Conservation (phyloP, 2,797 vertebrate species). For the Gobio occitaniae region DNA sequence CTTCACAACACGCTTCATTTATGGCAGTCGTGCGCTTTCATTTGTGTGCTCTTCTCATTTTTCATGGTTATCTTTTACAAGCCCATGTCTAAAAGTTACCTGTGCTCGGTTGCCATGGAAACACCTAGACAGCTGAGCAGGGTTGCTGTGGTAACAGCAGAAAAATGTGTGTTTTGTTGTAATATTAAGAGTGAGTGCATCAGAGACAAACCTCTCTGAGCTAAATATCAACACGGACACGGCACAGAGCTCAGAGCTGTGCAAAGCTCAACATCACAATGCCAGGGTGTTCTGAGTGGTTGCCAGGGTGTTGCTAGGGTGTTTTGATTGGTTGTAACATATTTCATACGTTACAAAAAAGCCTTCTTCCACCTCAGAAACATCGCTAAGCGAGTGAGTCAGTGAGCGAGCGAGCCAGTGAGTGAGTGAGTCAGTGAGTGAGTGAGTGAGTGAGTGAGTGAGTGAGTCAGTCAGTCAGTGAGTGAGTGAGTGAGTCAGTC, state of each 20-base stretch:
- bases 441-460: no score
- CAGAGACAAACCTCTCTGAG: constrained; percentile 11
- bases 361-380: no score
- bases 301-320: no score
- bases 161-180: constrained; percentile 51
- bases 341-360: no score
- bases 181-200: constrained; percentile 44
- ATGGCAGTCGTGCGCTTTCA: not conserved
- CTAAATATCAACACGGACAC: not conserved
- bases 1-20: not conserved
- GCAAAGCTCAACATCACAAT: not conserved
- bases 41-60: not conserved
- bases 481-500: no score
- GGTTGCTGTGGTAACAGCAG: constrained; percentile 69
- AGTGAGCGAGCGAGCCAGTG: no score
- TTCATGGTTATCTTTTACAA: constrained; percentile 40
- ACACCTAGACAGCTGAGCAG: constrained; percentile 57
- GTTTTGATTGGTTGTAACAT: no score
- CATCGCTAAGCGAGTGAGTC: no score
- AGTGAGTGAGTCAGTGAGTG: no score
- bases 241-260: not conserved
- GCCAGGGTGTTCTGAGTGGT: not conserved
- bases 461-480: no score
- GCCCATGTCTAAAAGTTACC: constrained; percentile 51
- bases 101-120: constrained; percentile 65